These are phyloP conservation scores for Urechis unicinctus DNA, from an alignment of 2,888 invertebrate species.

Conservation along the genomic window DNA sequence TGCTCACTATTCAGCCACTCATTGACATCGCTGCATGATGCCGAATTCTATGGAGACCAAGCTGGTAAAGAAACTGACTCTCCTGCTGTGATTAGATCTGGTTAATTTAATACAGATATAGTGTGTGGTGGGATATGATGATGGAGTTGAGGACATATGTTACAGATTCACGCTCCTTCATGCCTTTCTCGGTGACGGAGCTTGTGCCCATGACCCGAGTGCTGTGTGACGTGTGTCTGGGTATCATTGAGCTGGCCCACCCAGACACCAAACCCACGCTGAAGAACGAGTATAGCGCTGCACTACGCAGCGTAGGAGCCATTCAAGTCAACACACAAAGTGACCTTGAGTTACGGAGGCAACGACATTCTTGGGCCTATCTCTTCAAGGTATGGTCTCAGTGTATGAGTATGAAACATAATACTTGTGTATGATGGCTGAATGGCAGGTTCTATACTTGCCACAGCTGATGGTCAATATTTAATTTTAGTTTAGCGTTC, in stretches of 20 bases:
- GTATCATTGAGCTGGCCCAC: constrained; percentile 78
- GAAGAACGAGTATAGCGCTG: constrained; percentile 59
- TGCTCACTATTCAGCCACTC: constrained; percentile 74
- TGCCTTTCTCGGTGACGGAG: constrained; percentile 70
- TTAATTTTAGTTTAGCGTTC: not conserved
- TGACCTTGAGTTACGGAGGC: constrained; percentile 47
- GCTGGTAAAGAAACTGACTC: constrained; percentile 1
- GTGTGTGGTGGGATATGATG: not conserved
- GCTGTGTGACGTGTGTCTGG: constrained; percentile 73
- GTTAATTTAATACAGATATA: not conserved
- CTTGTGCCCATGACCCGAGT: constrained; percentile 67
- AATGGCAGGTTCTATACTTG: constrained; percentile 4
- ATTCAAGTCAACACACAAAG: constrained; percentile 16
- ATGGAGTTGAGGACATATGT: not conserved
- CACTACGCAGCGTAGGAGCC: constrained; percentile 46
- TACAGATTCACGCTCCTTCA: constrained; percentile 23
- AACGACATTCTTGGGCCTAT: constrained; percentile 66
- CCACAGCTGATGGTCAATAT: not conserved
- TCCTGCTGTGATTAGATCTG: not conserved
- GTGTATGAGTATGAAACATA: not conserved
- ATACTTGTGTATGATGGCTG: not conserved
- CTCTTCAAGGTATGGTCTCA: constrained; percentile 63
- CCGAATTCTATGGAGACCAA: constrained; percentile 64
- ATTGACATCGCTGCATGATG: constrained; percentile 77
- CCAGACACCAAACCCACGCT: constrained; percentile 63